These are phyloP conservation scores for Sarcophaga caerulescens DNA, from an alignment of 2,888 invertebrate genomes.

Conservation along the genomic window DNA sequence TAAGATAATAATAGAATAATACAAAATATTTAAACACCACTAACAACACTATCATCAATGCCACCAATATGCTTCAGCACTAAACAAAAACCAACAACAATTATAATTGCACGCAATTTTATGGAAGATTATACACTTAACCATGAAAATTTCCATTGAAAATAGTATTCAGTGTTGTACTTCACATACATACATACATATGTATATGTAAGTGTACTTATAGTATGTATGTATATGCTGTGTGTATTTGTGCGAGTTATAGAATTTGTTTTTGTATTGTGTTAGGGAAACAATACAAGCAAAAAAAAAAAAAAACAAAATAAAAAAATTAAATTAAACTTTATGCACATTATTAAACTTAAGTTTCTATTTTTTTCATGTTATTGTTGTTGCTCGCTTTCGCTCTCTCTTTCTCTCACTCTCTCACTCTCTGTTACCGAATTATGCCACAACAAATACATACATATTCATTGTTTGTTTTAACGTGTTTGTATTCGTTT, in stretches of 20 bases:
- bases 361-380: conserved; percentile 24
- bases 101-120: conserved; percentile 1
- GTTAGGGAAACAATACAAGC: too few species aligned
- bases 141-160: conserved; percentile 35
- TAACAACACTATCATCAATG: conserved; percentile 3
- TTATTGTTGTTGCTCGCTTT: background rate
- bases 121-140: conserved; percentile 28
- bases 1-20: conserved; percentile 39
- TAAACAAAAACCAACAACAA: conserved; percentile 3
- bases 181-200: too few species aligned
- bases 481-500: background rate
- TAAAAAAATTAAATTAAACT: background rate
- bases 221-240: too few species aligned
- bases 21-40: conserved; percentile 20
- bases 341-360: conserved; percentile 11
- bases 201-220: too few species aligned
- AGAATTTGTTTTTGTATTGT: too few species aligned
- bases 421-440: too few species aligned
- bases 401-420: too few species aligned
- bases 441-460: too few species aligned
- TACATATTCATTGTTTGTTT: too few species aligned
- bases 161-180: conserved; percentile 6
- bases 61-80: conserved; percentile 20
- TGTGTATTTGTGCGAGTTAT: too few species aligned
- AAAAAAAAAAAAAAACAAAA: background rate